Conservation (phyloP, 2,113 vertebrate genomes). For the Platichthys stellatus region DNA sequence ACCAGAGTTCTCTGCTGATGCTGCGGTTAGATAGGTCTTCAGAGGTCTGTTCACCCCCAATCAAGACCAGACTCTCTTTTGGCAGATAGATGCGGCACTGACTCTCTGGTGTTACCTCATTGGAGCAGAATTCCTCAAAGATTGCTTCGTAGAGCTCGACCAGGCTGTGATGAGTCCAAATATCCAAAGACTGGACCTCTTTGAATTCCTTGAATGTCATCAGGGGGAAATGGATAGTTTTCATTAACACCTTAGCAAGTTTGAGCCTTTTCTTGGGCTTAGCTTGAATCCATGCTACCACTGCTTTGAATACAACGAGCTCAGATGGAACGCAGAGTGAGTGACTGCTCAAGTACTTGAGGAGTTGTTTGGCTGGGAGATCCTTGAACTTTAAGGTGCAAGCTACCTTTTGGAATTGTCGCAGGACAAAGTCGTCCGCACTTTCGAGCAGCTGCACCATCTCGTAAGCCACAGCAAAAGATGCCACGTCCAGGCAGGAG, state of each 20-base stretch:
- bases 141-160: slow-evolving; percentile 60
- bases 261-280: slow-evolving; percentile 74
- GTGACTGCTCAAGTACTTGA: slow-evolving; percentile 82
- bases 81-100: slow-evolving; percentile 83
- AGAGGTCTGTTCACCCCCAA: slow-evolving; percentile 86
- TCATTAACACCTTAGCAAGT: slow-evolving; percentile 82
- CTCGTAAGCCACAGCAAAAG: slow-evolving; percentile 84
- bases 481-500: slow-evolving; percentile 78
- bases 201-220: slow-evolving; percentile 90
- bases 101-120: slow-evolving; percentile 51
- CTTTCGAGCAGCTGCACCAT: slow-evolving; percentile 77
- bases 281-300: slow-evolving; percentile 85
- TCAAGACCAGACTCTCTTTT: slow-evolving; percentile 85
- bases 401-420: slow-evolving; percentile 85
- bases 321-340: slow-evolving; percentile 87
- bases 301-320: slow-evolving; percentile 87
- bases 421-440: slow-evolving; percentile 84
- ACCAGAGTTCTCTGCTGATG: slow-evolving; percentile 87
- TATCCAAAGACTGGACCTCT: slow-evolving; percentile 79
- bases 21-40: slow-evolving; percentile 79
- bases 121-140: slow-evolving; percentile 62
- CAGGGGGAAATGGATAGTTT: slow-evolving; percentile 85
- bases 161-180: slow-evolving; percentile 61
- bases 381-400: slow-evolving; percentile 85
- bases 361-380: slow-evolving; percentile 81